Evolutionary conservation across 2,113 vertebrate species (phyloP).

Genomic region (Macquaria australasica): DNA sequence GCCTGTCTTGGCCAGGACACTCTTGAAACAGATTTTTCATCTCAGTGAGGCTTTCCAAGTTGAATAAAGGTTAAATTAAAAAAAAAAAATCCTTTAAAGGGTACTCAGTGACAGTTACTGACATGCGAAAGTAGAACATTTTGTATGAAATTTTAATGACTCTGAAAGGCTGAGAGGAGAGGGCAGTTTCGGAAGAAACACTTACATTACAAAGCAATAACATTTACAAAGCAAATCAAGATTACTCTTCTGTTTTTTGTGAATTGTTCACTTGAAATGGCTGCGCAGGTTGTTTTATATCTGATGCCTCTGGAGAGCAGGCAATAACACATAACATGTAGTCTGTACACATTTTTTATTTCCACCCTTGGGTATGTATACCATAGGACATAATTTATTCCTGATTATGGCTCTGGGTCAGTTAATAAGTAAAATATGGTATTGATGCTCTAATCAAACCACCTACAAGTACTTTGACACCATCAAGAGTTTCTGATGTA

Average conservation of each 20-base stretch:
- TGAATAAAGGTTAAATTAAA: neutral
- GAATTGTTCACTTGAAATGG: neutral
- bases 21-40: neutral
- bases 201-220: neutral
- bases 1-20: too few species aligned
- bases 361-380: too few species aligned
- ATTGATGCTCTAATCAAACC: slow-evolving; percentile 39
- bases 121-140: neutral
- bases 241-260: too few species aligned
- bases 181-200: neutral
- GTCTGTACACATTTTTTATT: neutral
- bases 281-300: neutral
- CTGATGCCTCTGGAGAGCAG: neutral
- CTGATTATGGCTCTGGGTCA: slow-evolving; percentile 3
- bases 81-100: neutral
- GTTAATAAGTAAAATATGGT: slow-evolving; percentile 6
- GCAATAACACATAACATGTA: neutral
- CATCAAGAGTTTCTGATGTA: slow-evolving; percentile 57
- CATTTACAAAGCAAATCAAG: neutral
- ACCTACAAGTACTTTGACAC: slow-evolving; percentile 32
- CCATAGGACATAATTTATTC: neutral
- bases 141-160: neutral
- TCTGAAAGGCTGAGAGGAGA: neutral
- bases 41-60: neutral
- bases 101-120: neutral